Evolutionary conservation across 2,797 vertebrate genomes (phyloP), one percentile per base, ranked within the genome.

Genomic region (Lepidocolaptes lacrymiger): DNA sequence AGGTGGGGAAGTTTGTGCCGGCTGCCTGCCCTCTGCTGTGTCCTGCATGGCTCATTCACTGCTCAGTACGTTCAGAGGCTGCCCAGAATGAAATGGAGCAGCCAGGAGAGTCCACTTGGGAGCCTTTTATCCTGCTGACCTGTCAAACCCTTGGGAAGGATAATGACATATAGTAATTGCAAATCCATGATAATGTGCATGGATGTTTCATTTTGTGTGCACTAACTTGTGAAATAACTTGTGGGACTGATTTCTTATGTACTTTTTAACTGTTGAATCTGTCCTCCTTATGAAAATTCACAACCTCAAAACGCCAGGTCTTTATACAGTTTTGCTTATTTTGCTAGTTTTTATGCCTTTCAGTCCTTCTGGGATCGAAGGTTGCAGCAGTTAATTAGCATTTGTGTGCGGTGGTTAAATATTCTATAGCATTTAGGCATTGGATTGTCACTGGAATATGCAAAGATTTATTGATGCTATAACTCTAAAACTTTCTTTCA

Each of bases 1-100:
- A 52, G 39, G 21, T 0, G 0, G 21, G 10, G 69, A 22, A 10
- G 11, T 44, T 44, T 26, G 13, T 26, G 36, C 46, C 17, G 9
- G 14, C 52, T 78, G 41, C 81, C 39, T 46, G 34, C 11, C 18
- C 30, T 80, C 26, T 41, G 21, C 62, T 26, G 22, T 9, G 4
- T 27, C 63, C 62, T 82, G 58, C 44, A 16, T 32, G n/a, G 20
- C 46, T 91, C 14, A 10, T 4, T 15, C 21, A 8, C 14, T 43
- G 56, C 36, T 59, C 17, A 2, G 20, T 51, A 12, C 28, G 18
- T 51, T 62, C 30, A 58, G 16, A 37, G 59, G 28, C 37, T 76
- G 58, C 23, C 28, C 14, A 56, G 52, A 48, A 23, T 34, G 30
- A 72, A 81, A 27, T 48, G 54, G 24, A 27, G 43, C 32, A 55